These are phyloP conservation scores for Atractosteus spatula DNA, from an alignment of 2,113 vertebrate genomes.

Conservation along the genomic window DNA sequence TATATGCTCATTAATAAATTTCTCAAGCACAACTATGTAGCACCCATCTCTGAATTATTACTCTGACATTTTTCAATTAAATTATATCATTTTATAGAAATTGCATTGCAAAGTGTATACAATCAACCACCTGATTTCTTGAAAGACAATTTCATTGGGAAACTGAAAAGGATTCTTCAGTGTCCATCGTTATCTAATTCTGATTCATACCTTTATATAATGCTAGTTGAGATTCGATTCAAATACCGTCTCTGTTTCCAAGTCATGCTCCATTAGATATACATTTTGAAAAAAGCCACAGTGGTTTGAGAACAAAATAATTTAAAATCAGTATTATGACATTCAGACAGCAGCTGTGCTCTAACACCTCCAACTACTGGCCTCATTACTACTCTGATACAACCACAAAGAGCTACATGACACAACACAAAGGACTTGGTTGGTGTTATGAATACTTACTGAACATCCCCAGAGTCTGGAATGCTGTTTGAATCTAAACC, in stretches of 20 bases:
- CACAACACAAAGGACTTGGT: too few species aligned
- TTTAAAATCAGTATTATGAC: conserved; percentile 14
- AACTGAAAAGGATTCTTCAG: conserved; percentile 10
- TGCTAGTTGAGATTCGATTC: not conserved
- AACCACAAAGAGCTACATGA: not conserved
- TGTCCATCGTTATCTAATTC: conserved; percentile 15
- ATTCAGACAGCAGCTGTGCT: conserved; percentile 3
- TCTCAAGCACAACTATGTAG: not conserved
- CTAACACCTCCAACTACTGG: not conserved
- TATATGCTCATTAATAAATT: conserved; percentile 15
- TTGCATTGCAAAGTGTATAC: conserved; percentile 7
- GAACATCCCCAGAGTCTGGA: too few species aligned
- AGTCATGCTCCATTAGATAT: conserved; percentile 14
- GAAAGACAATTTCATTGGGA: conserved; percentile 5
- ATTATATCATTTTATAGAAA: conserved; percentile 13
- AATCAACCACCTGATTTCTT: conserved; percentile 20
- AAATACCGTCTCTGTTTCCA: not conserved
- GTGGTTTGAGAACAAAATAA: not conserved
- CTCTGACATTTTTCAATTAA: conserved; percentile 15
- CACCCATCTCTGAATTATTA: conserved; percentile 14
- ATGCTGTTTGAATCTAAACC: too few species aligned
- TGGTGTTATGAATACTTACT: too few species aligned
- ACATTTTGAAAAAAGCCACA: not conserved
- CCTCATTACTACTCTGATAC: conserved; percentile 4
- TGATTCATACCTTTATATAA: conserved; percentile 1